A percentile compares a stretch with the other conserved stretches of the same genome.
phyloP scores from a whole-genome alignment of 2,888 invertebrate genomes.

The Morinoia aosen region DNA sequence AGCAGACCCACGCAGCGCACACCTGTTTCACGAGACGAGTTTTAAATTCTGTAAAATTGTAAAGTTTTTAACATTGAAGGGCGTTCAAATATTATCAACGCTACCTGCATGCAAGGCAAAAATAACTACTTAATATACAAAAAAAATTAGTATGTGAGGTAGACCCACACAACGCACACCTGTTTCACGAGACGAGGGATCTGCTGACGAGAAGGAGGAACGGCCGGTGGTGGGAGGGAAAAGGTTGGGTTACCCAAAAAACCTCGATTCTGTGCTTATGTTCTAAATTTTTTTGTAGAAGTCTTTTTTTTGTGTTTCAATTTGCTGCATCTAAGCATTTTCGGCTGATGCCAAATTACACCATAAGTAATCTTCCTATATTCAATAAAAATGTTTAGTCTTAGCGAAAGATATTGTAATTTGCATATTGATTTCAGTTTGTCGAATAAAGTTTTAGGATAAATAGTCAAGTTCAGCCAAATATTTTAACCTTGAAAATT shows the following conservation, averaged over 20 bases:
- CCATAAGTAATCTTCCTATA: neutral
- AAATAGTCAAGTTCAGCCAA: neutral
- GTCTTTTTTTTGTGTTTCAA: neutral
- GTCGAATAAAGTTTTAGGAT: neutral
- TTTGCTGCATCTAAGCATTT: neutral
- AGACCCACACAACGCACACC: constrained; percentile 49
- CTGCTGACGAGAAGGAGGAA: constrained; percentile 38
- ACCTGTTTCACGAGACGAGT: constrained; percentile 64
- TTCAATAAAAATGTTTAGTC: neutral
- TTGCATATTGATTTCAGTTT: neutral
- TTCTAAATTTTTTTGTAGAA: neutral
- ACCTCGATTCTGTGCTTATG: neutral
- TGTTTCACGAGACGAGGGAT: constrained; percentile 63
- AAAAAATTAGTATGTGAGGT: neutral
- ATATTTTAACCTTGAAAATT: no score
- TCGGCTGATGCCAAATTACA: neutral
- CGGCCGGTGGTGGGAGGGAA: neutral
- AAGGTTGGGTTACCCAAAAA: neutral
- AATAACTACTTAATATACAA: neutral
- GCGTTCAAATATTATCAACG: neutral
- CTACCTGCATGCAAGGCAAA: neutral
- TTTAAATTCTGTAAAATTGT: no score
- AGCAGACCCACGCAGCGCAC: neutral
- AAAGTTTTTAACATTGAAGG: no score
- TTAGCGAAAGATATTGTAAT: neutral